A percentile compares a stretch with the other conserved stretches of the same genome.
phyloP scores from a whole-genome alignment of 2,888 invertebrate genomes.

The Sphaeridia pumilis region DNA sequence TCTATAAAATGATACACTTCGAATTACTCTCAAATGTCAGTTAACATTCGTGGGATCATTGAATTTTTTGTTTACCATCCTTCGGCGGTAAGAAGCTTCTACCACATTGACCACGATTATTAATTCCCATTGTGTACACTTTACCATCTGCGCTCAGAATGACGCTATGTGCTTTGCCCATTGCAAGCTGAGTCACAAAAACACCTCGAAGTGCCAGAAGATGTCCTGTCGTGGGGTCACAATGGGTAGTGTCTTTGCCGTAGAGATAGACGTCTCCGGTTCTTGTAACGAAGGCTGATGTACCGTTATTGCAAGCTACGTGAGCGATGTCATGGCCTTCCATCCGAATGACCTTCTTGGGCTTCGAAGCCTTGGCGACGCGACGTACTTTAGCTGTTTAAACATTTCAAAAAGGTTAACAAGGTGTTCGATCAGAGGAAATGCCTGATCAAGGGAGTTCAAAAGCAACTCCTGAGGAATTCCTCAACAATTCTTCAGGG shows the following conservation, averaged over 20 bases:
- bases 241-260: slow-evolving; percentile 82
- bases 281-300: slow-evolving; percentile 80
- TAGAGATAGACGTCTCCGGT: slow-evolving; percentile 85
- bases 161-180: slow-evolving; percentile 95
- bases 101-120: slow-evolving; percentile 96
- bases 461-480: no score
- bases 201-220: slow-evolving; percentile 64
- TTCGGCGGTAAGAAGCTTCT: slow-evolving; percentile 42
- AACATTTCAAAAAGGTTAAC: not conserved
- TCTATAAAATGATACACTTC: slow-evolving; percentile 30
- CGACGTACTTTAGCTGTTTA: slow-evolving; percentile 52
- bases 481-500: no score
- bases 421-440: no score
- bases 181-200: slow-evolving; percentile 57
- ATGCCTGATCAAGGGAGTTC: not conserved
- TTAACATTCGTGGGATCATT: not conserved
- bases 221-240: slow-evolving; percentile 56
- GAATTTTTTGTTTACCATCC: slow-evolving; percentile 40
- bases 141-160: slow-evolving; percentile 76
- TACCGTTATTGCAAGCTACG: slow-evolving; percentile 88
- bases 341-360: slow-evolving; percentile 80
- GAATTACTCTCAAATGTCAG: not conserved
- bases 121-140: slow-evolving; percentile 90
- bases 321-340: slow-evolving; percentile 71
- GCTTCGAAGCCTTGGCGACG: slow-evolving; percentile 79